Evolutionary conservation across 2,888 invertebrate genomes (phyloP).

Genomic region (Nipponacmea schrenckii): DNA sequence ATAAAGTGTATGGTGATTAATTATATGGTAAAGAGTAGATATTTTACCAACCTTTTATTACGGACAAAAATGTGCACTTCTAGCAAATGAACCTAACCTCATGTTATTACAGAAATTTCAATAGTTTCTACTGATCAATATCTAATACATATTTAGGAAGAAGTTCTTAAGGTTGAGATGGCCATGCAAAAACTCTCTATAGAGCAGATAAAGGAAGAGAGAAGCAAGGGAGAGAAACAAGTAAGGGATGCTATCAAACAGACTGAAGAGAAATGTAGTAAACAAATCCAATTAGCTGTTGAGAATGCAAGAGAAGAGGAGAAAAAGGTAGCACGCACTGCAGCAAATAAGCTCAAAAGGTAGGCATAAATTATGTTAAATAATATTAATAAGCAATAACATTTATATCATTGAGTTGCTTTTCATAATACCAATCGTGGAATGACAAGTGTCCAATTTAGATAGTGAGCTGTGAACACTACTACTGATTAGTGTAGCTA

Average conservation of each 20-base stretch:
- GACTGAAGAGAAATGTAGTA: slow-evolving; percentile 39
- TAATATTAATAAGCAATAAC: neutral
- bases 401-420: neutral
- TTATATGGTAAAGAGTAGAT: too few relatives aligned
- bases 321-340: slow-evolving; percentile 44
- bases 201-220: slow-evolving; percentile 54
- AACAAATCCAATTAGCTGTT: slow-evolving; percentile 45
- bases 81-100: too few relatives aligned
- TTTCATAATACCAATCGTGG: too few relatives aligned
- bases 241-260: slow-evolving; percentile 41
- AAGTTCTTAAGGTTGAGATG: slow-evolving; percentile 55
- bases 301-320: slow-evolving; percentile 46
- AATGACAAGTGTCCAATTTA: too few relatives aligned
- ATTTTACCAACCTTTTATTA: too few relatives aligned
- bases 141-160: slow-evolving; percentile 42
- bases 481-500: too few relatives aligned
- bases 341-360: slow-evolving; percentile 41
- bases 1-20: too few relatives aligned
- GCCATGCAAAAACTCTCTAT: slow-evolving; percentile 57
- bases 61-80: too few relatives aligned
- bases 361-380: slow-evolving; percentile 24
- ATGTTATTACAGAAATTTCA: too few relatives aligned
- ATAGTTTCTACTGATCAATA: too few relatives aligned
- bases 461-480: too few relatives aligned
- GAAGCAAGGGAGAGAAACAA: slow-evolving; percentile 43